phyloP scores from a whole-genome alignment of 2,113 vertebrate species.

The Otis tarda region DNA sequence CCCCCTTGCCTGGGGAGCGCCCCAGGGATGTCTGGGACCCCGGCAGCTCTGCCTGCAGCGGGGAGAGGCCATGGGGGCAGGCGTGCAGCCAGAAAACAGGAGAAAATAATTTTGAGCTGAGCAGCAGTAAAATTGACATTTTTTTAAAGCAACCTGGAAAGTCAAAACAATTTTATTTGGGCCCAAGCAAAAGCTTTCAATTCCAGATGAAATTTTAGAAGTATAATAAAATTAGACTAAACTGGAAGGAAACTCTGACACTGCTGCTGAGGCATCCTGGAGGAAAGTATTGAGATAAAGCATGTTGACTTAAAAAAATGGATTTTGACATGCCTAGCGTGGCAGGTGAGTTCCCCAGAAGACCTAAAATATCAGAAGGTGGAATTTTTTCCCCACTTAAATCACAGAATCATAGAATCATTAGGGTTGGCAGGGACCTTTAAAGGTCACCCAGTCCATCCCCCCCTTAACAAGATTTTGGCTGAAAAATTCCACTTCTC shows the following conservation, averaged over 20 bases:
- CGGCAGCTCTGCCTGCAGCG: neutral
- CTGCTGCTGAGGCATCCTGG: neutral
- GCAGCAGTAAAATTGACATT: neutral
- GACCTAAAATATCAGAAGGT: neutral
- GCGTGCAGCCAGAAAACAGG: neutral
- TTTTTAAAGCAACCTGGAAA: neutral
- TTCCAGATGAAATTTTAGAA: neutral
- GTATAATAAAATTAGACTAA: neutral
- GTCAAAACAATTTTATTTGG: neutral
- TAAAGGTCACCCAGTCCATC: no score
- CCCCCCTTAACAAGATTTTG: neutral
- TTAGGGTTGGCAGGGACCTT: no score
- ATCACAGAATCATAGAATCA: no score
- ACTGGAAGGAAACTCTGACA: neutral
- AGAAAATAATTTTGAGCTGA: neutral
- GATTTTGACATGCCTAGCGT: neutral
- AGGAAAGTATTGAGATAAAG: neutral
- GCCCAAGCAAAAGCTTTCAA: neutral
- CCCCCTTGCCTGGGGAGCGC: accelerated
- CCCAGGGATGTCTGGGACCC: neutral
- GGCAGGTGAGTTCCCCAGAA: neutral
- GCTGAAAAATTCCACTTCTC: neutral
- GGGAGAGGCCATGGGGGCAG: neutral
- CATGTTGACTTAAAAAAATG: neutral
- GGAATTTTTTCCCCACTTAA: neutral